Base-by-base conservation (phyloP, 2,113 vertebrate genomes). In the Asarcornis scutulata region DNA sequence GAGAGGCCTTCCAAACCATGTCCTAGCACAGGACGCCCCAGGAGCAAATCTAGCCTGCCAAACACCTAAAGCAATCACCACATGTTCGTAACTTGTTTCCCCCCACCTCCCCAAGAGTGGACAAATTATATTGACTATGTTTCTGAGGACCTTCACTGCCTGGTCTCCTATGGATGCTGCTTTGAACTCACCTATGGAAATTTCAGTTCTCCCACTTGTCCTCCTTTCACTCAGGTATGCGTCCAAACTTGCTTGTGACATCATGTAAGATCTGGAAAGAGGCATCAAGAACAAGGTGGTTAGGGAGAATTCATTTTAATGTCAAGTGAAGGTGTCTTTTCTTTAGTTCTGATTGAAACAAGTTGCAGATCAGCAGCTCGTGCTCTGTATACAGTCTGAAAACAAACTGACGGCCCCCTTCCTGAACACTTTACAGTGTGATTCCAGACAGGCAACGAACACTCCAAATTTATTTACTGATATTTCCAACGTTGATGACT, bases 401-500 rank as follows among this genome's bases (percentile, higher is more conserved):
- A 92, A 11, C 53, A 66, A 56, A 56, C 21, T 9, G 2, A 66
- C 44, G 68, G 31, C 38, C 50, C 40, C 53, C 1, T 4, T 34
- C 42, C 42, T 26, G 48, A 71, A 67, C 8, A 6, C 44, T 56
- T 89, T 60, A 42, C 50, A 67, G 66, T 15, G 32, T 0, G 1
- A 71, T 56, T 82, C 53, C 66, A 95, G 48, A 56, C 34, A 66
- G 71, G 26, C 78, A 88, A 42, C 32, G 36, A 91, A 62, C 62
- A 46, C 52, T 71, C 31, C 56, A 66, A 63, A 66, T 83, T 77
- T 74, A 83, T 81, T 73, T 91, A 55, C 55, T 56, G 48, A 38
- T 75, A 93, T 38, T 93, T 93, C 29, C 40, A 46, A 6, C 13
- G n/a, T 17, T 77, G 93, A 88, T 75, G 72, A 20, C 64, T 96